Evolutionary conservation across 2,797 vertebrate genomes (phyloP).

Genomic region (Sebastes trivittatus): DNA sequence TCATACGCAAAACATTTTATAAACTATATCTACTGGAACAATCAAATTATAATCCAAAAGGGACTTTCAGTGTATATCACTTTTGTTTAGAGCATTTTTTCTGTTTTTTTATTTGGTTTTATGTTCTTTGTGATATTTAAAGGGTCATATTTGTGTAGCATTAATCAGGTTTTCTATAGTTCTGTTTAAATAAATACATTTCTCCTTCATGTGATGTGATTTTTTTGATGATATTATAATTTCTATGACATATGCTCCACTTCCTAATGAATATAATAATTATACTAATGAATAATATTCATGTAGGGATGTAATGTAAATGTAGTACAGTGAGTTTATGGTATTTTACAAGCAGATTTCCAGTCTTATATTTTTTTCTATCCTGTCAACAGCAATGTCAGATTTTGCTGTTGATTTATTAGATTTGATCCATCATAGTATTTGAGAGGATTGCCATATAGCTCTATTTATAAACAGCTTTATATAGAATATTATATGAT

Average conservation of each 20-base stretch:
- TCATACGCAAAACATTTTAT: not conserved
- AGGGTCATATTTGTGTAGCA: not conserved
- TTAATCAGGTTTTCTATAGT: not conserved
- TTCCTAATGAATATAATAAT: not conserved
- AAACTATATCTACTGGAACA: not conserved
- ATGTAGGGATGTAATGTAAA: not conserved
- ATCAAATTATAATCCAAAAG: not conserved
- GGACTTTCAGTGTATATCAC: not conserved
- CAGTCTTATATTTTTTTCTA: not conserved
- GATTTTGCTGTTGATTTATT: not conserved
- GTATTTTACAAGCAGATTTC: not conserved
- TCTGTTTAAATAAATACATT: not conserved
- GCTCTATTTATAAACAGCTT: not conserved
- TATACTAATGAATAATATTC: not conserved
- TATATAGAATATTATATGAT: slow-evolving; percentile 12
- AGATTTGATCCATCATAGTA: not conserved
- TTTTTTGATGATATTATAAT: not conserved
- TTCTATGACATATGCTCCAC: not conserved
- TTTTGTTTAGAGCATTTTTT: not conserved
- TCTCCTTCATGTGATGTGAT: not conserved
- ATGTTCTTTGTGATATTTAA: not conserved
- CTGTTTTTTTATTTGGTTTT: not conserved
- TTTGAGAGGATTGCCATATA: not conserved
- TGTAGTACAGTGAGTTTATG: not conserved
- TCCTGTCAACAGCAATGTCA: not conserved